These are phyloP conservation scores for Triops cancriformis DNA, from an alignment of 1,140 invertebrate genomes.

Conservation along the genomic window DNA sequence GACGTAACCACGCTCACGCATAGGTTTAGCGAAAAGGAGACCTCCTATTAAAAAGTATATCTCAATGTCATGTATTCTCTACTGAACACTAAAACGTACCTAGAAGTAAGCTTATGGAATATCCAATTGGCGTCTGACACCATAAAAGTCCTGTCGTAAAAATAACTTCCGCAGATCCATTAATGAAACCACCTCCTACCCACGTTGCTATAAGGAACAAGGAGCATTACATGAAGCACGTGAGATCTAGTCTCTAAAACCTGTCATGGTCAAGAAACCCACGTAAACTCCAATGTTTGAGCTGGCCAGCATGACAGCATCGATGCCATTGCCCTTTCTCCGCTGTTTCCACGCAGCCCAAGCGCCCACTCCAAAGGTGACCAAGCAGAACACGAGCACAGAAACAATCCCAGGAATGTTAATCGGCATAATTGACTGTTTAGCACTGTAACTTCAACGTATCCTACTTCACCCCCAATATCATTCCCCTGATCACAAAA, in stretches of 20 bases:
- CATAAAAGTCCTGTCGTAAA: constrained; percentile 59
- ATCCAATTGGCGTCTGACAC: constrained; percentile 73
- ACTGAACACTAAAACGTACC: constrained; percentile 43
- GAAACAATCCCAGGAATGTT: constrained; percentile 57
- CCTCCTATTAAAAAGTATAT: constrained; percentile 48
- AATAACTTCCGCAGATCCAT: constrained; percentile 68
- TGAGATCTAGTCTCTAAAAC: neutral
- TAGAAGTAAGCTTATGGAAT: constrained; percentile 63
- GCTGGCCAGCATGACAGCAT: constrained; percentile 20
- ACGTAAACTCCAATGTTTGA: constrained; percentile 23
- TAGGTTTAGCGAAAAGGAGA: constrained; percentile 66
- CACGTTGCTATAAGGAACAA: constrained; percentile 53
- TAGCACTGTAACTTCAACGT: neutral
- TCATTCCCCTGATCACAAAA: no score
- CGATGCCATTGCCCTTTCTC: constrained; percentile 33
- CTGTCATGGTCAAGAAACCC: constrained; percentile 26
- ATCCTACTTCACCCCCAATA: neutral
- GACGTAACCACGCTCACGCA: constrained; percentile 70
- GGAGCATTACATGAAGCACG: neutral
- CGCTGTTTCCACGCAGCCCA: constrained; percentile 59
- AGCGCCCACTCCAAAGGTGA: constrained; percentile 60
- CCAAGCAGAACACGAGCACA: constrained; percentile 59
- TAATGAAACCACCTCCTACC: constrained; percentile 75
- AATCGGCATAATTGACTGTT: constrained; percentile 32
- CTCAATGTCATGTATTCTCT: neutral